Conservation (phyloP, 2,797 vertebrate species). For the Aphelocoma californica region DNA sequence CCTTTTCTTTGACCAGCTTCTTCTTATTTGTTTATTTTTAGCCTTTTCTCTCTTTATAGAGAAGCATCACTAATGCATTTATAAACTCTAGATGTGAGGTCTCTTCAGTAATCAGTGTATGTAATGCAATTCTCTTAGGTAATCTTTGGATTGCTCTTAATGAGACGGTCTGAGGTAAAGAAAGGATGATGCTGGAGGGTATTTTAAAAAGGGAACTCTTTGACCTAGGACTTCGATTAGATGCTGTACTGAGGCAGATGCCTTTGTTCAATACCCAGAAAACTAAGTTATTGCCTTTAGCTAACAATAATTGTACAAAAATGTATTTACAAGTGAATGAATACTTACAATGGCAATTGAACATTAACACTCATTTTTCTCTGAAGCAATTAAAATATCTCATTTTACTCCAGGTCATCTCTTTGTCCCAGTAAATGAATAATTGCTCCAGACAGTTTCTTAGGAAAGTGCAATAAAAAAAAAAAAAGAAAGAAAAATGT, state of each 20-base stretch:
- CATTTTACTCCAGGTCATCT: not conserved
- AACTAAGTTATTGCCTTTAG: not conserved
- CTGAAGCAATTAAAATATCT: constrained; percentile 34
- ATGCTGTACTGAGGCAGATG: not conserved
- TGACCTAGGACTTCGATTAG: not conserved
- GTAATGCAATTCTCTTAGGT: not conserved
- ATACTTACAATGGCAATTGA: constrained; percentile 27
- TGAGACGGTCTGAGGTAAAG: not conserved
- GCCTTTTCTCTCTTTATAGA: not conserved
- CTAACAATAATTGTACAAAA: not conserved
- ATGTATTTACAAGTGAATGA: not conserved
- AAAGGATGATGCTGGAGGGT: not conserved
- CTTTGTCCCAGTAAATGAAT: not conserved
- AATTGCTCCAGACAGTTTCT: not conserved
- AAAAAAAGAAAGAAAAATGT: not conserved
- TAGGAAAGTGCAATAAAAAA: not conserved
- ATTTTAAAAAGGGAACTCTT: not conserved
- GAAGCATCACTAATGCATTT: not conserved
- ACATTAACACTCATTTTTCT: not conserved
- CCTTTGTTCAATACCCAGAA: not conserved
- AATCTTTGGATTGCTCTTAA: not conserved
- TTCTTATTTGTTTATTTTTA: not conserved
- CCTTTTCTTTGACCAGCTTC: not conserved
- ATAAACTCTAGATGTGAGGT: not conserved
- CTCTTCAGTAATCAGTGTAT: not conserved